Evolutionary conservation across 2,113 vertebrate species (phyloP), one percentile per base, ranked within the genome.

Genomic region (Casuarius casuarius): DNA sequence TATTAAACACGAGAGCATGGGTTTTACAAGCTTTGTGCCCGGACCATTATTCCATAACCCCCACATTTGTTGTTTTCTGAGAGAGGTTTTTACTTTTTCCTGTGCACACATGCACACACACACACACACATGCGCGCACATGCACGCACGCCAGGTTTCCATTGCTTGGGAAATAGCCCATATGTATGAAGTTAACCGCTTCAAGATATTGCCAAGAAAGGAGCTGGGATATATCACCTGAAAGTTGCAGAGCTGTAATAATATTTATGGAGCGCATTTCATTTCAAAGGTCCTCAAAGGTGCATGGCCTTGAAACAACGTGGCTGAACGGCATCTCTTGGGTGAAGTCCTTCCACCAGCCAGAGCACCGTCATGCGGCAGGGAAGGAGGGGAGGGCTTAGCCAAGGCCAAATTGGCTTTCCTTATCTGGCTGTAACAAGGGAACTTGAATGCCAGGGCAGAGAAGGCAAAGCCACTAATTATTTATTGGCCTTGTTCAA

Each of bases 1-100:
- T 2, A 15, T 91, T 82, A 92, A 94, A 92, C 46, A 29, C 11
- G 3, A 92, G 92, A 91, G 90, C 84, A 3, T 16, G 77, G 61
- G 18, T 96, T 97, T 96, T 95, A 96, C 94, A 90, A 95, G 92
- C 75, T 6, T 70, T 74, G 52, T 56, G 62, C 62, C 59, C 15
- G 0, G 15, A n/a, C 42, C 49, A 4, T 80, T 52, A 78, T 95
- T 95, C 87, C 86, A 77, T 87, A 75, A 85, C 28, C 93, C 77
- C 88, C 88, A n/a, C 79, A 17, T 74, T 90, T 22, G 65, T 26
- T 83, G 75, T n/a, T 85, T 73, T 82, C 87, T 1, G 17, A 42
- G 84, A 78, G 65, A 62, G 74, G 44, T 31, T 90, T n/a, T 29
- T 52, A 76, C 44, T 93, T 90, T 33, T 58, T 71, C 59, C 22